phyloP scores from a whole-genome alignment of 2,113 vertebrate genomes.

The Callaeas wilsoni region DNA sequence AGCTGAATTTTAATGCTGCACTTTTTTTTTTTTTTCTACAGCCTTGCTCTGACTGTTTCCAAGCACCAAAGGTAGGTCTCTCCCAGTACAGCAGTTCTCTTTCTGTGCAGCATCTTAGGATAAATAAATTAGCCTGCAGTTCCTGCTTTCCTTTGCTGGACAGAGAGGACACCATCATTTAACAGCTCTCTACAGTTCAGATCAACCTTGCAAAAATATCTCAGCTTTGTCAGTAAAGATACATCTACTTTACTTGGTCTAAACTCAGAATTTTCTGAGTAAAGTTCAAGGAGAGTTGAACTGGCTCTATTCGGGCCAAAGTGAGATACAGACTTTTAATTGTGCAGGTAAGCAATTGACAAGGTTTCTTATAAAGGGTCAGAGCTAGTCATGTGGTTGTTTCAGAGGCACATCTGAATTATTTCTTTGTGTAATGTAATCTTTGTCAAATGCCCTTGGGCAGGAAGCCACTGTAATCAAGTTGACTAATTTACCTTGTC shows the following conservation, averaged over 20 bases:
- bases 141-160: neutral
- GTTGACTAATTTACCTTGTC: conserved; percentile 31
- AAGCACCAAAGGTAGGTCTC: neutral
- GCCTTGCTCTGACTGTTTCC: neutral
- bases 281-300: neutral
- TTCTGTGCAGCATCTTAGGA: neutral
- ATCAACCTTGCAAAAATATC: neutral
- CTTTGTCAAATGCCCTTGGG: conserved; percentile 64
- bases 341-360: conserved; percentile 52
- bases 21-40: neutral
- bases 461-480: conserved; percentile 64
- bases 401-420: conserved; percentile 59
- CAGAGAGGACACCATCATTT: neutral
- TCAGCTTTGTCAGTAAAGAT: neutral
- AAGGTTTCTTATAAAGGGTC: conserved; percentile 40
- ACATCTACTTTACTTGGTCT: neutral
- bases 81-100: neutral
- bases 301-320: neutral
- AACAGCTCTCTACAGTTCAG: neutral
- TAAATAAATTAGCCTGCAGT: neutral
- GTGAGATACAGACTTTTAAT: neutral
- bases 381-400: conserved; percentile 27
- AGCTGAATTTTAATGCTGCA: neutral
- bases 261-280: neutral
- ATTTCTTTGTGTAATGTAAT: conserved; percentile 69